Percentiles rank a stretch among this genome's conserved stretches.
phyloP scores from a whole-genome alignment of 1,140 invertebrate genomes.

The Drosophila sp. region DNA sequence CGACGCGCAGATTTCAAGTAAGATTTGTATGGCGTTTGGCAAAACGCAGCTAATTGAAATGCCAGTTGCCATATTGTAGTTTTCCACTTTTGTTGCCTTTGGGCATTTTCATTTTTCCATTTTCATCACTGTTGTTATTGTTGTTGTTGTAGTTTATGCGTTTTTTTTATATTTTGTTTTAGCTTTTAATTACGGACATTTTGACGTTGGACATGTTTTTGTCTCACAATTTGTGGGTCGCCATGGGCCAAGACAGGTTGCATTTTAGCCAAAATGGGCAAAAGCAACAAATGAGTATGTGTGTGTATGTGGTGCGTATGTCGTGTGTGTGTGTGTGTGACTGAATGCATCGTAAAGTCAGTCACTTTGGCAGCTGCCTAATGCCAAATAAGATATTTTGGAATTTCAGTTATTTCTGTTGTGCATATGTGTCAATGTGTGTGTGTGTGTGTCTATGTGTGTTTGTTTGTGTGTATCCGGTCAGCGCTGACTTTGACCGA shows the following conservation, averaged over 20 bases:
- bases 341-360: conserved; percentile 34
- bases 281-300: conserved; percentile 38
- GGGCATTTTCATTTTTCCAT: conserved; percentile 5
- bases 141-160: conserved; percentile 33
- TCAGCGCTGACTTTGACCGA: conserved; percentile 29
- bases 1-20: conserved; percentile 58
- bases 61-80: conserved; percentile 57
- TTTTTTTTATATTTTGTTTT: conserved; percentile 14
- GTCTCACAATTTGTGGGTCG: conserved; percentile 61
- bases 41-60: conserved; percentile 75
- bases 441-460: conserved; percentile 22
- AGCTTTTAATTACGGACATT: conserved; percentile 63
- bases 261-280: conserved; percentile 44
- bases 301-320: conserved; percentile 8
- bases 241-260: conserved; percentile 74
- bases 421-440: background rate
- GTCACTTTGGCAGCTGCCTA: conserved; percentile 55
- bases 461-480: conserved; percentile 30
- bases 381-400: conserved; percentile 78
- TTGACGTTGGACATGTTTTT: conserved; percentile 69
- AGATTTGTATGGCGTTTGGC: conserved; percentile 42
- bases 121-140: conserved; percentile 19
- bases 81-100: conserved; percentile 3
- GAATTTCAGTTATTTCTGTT: conserved; percentile 75
- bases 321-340: conserved; percentile 3